Conservation (phyloP, 2,113 vertebrate genomes). For the Syrrhaptes paradoxus region DNA sequence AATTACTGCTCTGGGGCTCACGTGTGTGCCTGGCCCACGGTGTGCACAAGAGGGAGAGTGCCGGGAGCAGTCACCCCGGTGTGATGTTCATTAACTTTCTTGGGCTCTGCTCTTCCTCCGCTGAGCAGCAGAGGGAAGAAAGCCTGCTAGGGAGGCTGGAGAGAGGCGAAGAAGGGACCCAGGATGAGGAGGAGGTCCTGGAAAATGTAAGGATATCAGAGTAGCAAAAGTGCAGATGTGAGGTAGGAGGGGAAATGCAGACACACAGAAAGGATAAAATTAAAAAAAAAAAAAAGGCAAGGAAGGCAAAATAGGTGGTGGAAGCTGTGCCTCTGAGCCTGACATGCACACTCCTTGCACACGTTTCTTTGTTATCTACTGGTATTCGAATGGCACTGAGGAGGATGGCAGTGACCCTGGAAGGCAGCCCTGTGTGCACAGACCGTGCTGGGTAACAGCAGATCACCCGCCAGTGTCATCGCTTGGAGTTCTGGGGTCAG, state of each 20-base stretch:
- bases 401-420: background rate
- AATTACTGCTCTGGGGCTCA: conserved; percentile 39
- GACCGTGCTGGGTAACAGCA: background rate
- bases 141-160: background rate
- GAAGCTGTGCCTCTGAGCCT: background rate
- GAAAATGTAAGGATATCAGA: background rate
- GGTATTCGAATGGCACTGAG: background rate
- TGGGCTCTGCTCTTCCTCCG: background rate
- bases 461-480: accelerated
- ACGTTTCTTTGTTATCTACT: accelerated
- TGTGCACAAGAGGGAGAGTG: background rate
- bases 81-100: background rate
- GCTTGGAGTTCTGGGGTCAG: background rate
- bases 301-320: background rate
- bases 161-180: background rate
- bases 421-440: background rate
- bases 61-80: background rate
- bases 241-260: background rate
- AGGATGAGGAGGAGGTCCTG: background rate
- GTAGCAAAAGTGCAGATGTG: background rate
- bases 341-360: accelerated
- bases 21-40: background rate
- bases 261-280: background rate
- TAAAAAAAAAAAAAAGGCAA: background rate
- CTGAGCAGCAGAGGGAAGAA: background rate